These are phyloP conservation scores for Anthophora plumipes DNA, from an alignment of 2,888 invertebrate genomes.

Conservation along the genomic window DNA sequence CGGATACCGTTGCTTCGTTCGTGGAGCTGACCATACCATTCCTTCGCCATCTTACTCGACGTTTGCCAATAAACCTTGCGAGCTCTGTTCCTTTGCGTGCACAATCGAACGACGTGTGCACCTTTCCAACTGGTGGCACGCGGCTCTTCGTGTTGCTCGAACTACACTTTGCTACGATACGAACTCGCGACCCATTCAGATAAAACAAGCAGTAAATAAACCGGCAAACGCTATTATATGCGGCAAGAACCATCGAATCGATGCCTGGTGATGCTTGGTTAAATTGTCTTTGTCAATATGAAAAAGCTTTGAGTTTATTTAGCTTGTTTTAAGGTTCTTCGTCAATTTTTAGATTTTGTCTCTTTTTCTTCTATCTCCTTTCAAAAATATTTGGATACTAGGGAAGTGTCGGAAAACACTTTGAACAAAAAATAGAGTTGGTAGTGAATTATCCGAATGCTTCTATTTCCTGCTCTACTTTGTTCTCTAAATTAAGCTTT, in stretches of 20 bases:
- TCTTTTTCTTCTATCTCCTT: not conserved
- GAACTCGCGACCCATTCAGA: slow-evolving; percentile 46
- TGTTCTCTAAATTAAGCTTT: no score
- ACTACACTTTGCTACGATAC: slow-evolving; percentile 46
- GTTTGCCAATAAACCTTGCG: slow-evolving; percentile 56
- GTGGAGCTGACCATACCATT: not conserved
- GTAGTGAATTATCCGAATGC: no score
- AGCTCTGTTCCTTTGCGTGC: slow-evolving; percentile 59
- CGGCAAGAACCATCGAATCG: slow-evolving; percentile 54
- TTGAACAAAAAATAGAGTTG: no score
- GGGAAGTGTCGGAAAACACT: no score
- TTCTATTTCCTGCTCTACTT: no score
- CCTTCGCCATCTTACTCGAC: not conserved
- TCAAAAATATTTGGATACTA: no score
- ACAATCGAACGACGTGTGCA: slow-evolving; percentile 22
- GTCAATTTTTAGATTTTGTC: not conserved
- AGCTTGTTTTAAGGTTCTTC: not conserved
- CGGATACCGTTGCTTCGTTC: slow-evolving; percentile 31
- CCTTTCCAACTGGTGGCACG: slow-evolving; percentile 24
- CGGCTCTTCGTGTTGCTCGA: slow-evolving; percentile 45
- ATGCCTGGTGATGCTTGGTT: slow-evolving; percentile 11
- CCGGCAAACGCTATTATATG: slow-evolving; percentile 53
- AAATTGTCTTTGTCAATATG: slow-evolving; percentile 26
- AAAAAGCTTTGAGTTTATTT: not conserved
- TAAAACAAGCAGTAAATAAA: slow-evolving; percentile 65